phyloP scores from a whole-genome alignment of 2,888 invertebrate species.

The Diadegma fenestrale region DNA sequence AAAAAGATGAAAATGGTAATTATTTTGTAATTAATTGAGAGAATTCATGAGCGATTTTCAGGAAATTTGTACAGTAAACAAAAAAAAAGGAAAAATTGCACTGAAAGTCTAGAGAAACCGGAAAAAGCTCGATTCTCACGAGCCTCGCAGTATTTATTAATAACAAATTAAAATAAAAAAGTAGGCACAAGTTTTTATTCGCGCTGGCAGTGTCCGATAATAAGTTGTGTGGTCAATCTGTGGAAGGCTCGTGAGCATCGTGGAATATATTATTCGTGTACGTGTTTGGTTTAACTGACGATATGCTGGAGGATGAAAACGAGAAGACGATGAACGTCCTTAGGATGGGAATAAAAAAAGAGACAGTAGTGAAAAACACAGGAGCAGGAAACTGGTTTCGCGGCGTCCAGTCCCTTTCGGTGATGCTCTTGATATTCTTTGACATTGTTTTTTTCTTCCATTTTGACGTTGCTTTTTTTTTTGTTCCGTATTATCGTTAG shows the following conservation, averaged over 20 bases:
- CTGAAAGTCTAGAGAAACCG: neutral
- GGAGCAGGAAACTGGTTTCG: conserved; percentile 42
- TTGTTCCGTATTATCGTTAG: neutral
- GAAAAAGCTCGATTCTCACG: conserved; percentile 1
- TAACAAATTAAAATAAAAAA: conserved; percentile 6
- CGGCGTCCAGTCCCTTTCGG: conserved; percentile 37
- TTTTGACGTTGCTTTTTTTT: neutral
- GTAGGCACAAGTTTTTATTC: neutral
- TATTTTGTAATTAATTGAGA: neutral
- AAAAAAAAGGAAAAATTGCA: neutral
- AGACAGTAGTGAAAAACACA: conserved; percentile 31
- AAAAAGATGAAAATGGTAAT: neutral
- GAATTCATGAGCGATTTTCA: neutral
- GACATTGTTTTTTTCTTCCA: neutral
- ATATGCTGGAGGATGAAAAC: conserved; percentile 30
- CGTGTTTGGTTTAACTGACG: conserved; percentile 44
- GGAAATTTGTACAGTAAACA: neutral
- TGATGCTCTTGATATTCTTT: conserved; percentile 33
- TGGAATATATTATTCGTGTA: conserved; percentile 44
- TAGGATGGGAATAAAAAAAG: conserved; percentile 9
- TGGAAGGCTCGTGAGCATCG: conserved; percentile 19
- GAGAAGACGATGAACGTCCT: conserved; percentile 35
- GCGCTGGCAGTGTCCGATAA: conserved; percentile 26
- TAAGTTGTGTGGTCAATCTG: conserved; percentile 27
- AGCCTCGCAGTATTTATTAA: conserved; percentile 5